A percentile compares a stretch with the other conserved stretches of the same genome.
These are phyloP conservation scores for Bombus consobrinus DNA, from an alignment of 1,140 invertebrate genomes.

Conservation along the genomic window DNA sequence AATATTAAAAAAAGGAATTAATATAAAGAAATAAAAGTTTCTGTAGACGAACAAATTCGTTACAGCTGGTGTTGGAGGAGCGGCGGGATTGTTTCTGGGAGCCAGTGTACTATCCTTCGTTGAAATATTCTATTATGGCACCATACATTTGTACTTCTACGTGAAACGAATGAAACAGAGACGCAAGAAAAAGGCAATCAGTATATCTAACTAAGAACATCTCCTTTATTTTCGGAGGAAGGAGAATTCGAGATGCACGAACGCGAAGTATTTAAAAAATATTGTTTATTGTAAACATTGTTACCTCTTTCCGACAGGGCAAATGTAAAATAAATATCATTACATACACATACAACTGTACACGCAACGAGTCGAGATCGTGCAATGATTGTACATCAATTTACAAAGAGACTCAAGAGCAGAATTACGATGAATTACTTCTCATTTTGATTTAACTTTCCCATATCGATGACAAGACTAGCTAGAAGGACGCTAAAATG, in stretches of 20 bases:
- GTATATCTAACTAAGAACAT: not conserved
- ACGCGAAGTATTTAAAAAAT: conserved; percentile 58
- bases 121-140: conserved; percentile 87
- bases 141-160: conserved; percentile 85
- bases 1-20: not conserved
- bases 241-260: not conserved
- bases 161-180: conserved; percentile 5
- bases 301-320: conserved; percentile 50
- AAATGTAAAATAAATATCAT: conserved; percentile 68
- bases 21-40: not conserved
- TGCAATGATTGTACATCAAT: conserved; percentile 56
- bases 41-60: not conserved
- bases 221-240: not conserved
- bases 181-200: not conserved
- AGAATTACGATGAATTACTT: conserved; percentile 18
- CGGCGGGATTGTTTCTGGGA: conserved; percentile 87
- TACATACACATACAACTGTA: conserved; percentile 68
- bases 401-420: conserved; percentile 45
- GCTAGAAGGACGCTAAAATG: conserved; percentile 80
- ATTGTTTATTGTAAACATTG: conserved; percentile 63
- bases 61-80: conserved; percentile 87
- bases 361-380: conserved; percentile 40
- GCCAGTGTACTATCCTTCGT: conserved; percentile 87
- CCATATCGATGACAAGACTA: conserved; percentile 23
- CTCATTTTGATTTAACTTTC: conserved; percentile 33